These are phyloP conservation scores for Thereuonema tuberculata DNA, from an alignment of 1,140 invertebrate species.

Conservation along the genomic window DNA sequence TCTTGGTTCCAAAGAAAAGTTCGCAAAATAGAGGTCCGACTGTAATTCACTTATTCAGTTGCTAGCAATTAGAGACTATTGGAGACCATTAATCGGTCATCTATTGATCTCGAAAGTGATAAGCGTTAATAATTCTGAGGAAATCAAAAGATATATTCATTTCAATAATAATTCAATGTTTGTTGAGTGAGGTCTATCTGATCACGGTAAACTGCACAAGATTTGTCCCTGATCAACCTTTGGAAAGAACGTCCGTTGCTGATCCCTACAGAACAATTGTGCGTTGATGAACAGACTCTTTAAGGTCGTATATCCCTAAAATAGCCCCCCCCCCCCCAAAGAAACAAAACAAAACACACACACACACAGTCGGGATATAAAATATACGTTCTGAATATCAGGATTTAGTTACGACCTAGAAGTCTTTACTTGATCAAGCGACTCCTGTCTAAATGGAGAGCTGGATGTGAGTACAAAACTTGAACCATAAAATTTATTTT, in stretches of 20 bases:
- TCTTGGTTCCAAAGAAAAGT: too few species aligned
- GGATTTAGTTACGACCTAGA: constrained; percentile 19
- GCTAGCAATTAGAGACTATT: not conserved
- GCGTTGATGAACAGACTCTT: constrained; percentile 32
- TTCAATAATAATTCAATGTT: constrained; percentile 9
- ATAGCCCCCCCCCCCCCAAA: constrained; percentile 18
- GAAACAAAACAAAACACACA: too few species aligned
- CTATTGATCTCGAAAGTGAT: not conserved
- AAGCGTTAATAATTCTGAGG: not conserved
- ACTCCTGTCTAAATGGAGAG: constrained; percentile 6
- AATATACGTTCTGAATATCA: constrained; percentile 12
- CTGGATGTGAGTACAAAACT: constrained; percentile 16
- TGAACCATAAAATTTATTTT: constrained; percentile 20
- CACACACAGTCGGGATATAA: constrained; percentile 23
- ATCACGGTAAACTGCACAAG: not conserved
- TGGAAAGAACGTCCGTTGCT: not conserved
- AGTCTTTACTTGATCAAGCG: constrained; percentile 18
- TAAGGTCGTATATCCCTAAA: constrained; percentile 31
- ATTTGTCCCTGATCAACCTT: not conserved
- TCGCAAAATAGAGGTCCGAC: too few species aligned
- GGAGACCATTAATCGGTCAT: not conserved
- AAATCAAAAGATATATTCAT: constrained; percentile 7
- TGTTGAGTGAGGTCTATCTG: not conserved
- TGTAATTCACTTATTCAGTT: not conserved
- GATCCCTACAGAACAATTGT: not conserved